A percentile compares a stretch with the other conserved stretches of the same genome.
These are phyloP conservation scores for Tympanuchus pallidicinctus DNA, from an alignment of 2,113 vertebrate species.

Conservation along the genomic window DNA sequence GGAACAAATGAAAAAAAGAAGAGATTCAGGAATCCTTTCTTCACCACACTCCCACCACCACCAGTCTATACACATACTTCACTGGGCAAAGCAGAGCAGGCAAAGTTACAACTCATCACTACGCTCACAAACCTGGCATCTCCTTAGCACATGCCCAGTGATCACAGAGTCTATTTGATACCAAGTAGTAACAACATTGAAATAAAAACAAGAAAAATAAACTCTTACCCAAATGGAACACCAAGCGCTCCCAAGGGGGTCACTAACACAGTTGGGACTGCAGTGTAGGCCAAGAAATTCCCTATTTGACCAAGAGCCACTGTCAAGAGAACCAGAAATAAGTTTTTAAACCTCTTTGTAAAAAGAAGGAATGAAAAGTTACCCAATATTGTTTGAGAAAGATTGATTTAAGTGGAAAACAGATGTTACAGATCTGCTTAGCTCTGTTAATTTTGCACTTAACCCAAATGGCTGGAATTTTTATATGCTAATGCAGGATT, in stretches of 20 bases:
- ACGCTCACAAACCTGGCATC: neutral
- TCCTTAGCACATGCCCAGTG: neutral
- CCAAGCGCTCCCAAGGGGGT: slow-evolving; percentile 95
- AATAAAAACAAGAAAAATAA: slow-evolving; percentile 51
- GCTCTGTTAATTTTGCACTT: neutral
- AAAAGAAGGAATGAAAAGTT: slow-evolving; percentile 8
- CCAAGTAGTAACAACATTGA: neutral
- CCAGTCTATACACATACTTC: neutral
- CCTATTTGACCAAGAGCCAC: slow-evolving; percentile 95
- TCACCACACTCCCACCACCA: neutral
- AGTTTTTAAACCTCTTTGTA: slow-evolving; percentile 27
- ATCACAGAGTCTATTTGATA: neutral
- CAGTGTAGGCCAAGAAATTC: slow-evolving; percentile 95
- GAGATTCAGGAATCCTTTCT: neutral
- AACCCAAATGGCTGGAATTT: neutral
- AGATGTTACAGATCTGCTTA: slow-evolving; percentile 34
- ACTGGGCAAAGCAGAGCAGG: neutral
- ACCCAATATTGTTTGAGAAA: neutral
- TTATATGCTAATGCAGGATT: neutral
- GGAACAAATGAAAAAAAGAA: neutral
- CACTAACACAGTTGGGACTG: slow-evolving; percentile 92
- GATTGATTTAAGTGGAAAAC: slow-evolving; percentile 10
- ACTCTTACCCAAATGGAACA: slow-evolving; percentile 94
- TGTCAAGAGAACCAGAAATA: slow-evolving; percentile 74
- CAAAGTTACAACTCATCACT: neutral